Evolutionary conservation across 2,797 vertebrate species (phyloP), one percentile per base, ranked within the genome.

Genomic region (Lepilemur ruficaudatus): DNA sequence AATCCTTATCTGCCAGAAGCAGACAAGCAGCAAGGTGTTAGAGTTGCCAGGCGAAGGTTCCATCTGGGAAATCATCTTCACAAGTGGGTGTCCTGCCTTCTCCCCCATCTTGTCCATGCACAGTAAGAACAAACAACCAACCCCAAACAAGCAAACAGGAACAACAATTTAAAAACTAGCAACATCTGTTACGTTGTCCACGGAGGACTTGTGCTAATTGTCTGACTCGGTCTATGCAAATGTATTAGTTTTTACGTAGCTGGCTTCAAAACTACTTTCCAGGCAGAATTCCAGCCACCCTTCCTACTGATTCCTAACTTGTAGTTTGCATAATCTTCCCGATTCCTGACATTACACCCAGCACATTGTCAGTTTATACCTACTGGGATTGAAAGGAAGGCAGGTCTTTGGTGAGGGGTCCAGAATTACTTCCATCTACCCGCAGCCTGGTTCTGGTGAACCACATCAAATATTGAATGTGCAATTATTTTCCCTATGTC

Each of bases 151-250:
- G 55, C 93, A 85, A 88, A 82, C 81, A 61, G n/a, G 76, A 79
- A 38, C 63, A 72, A 14, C 32, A 93, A n/a, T n/a, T 35, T 57
- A 94, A 97, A 96, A 79, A 75, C 83, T 72, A 97, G 86, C 46
- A 81, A 84, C 96, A 98, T 98, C 97, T 98, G 97, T 95, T 91
- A 30, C 3, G 91, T 93, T 97, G 92, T 97, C 93, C 90, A 69
- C 75, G 78, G 82, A 97, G 38, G 94, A 73, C 69, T 52, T 94
- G 61, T 48, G 97, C 82, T 93, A 90, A 97, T 97, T 97, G 95
- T 87, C 78, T 91, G n/a, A 95, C 94, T 65, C 12, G n/a, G 46
- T 94, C 96, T 97, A 94, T 94, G 90, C 87, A 97, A 91, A 96
- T 94, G 97, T 98, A 86, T 97, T 96, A 95, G 94, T 97, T 97